These are phyloP conservation scores for Calonectris borealis DNA, from an alignment of 2,113 vertebrate species.

Conservation along the genomic window DNA sequence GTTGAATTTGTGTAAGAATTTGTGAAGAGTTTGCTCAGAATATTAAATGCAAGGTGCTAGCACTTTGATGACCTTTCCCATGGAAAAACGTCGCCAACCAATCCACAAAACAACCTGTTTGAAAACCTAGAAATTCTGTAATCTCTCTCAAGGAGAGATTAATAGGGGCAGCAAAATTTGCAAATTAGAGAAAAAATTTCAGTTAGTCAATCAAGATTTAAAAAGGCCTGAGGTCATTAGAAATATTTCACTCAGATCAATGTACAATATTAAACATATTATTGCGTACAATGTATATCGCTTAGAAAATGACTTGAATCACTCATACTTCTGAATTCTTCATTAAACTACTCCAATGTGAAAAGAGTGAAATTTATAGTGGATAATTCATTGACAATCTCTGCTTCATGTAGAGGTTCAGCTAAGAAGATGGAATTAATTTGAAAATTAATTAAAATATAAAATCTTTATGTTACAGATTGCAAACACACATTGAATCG, in stretches of 20 bases:
- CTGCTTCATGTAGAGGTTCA: background rate
- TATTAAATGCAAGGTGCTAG: background rate
- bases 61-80: background rate
- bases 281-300: background rate
- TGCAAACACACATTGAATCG: background rate
- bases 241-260: background rate
- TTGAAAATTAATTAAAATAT: background rate
- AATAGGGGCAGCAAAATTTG: background rate
- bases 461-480: background rate
- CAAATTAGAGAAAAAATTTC: background rate
- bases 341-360: background rate
- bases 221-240: background rate
- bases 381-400: background rate
- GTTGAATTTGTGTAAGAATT: background rate
- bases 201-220: background rate
- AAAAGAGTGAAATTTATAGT: background rate
- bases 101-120: rapidly evolving
- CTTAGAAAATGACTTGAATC: background rate
- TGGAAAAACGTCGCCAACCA: background rate
- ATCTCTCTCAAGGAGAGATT: background rate
- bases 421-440: background rate
- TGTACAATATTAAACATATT: background rate
- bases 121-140: background rate
- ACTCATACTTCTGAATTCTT: background rate
- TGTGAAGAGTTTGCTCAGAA: background rate